Base-by-base conservation (phyloP, 1,140 invertebrate genomes). In the Glossosoma conforme region DNA sequence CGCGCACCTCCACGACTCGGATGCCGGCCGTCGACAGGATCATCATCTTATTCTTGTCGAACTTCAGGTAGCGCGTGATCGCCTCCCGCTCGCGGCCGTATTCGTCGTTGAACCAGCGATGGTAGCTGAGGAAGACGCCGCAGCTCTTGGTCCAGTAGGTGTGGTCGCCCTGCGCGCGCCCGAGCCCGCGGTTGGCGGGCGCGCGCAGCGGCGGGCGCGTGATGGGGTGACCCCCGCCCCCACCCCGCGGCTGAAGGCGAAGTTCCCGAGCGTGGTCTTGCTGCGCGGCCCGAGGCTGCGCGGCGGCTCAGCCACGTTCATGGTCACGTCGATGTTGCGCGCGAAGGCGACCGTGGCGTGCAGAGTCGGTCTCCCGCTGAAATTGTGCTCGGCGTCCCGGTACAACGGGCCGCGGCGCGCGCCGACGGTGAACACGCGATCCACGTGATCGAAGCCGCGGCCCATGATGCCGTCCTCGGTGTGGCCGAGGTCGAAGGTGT, bases 401-500 rank as follows among this genome's bases (percentile, higher is more conserved):
- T 67, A 24, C 60, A 68, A 44, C 20, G 62, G 48, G 36, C 64
- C 63, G 54, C 63, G 72, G 55, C 67, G 72, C 58, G 78, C 74
- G 10, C 72, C 70, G 20, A 77, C 74, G n/a, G 81, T 73, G 61
- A 85, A 89, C 48, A 86, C 86, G 61, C 79, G 80, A 73, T 84
- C 85, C 35, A 87, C 82, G 63, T 93, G 87, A 69, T 96, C 91
- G 69, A 97, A 96, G 11, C 92, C 93, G 61, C 90, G 78, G 11
- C 90, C 89, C 94, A 98, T 97, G 36, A 98, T 90, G 5, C 94
- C 93, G 56, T 86, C 80, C 56, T 82, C 77, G 1, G 91, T 89
- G 66, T 98, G 93, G 0, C 91, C 93, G 24, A 97, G 78, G 71
- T 97, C 91, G 68, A 97, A 94, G 1, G 89, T 93, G 66, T 97